Base-by-base conservation (phyloP, 2,113 vertebrate species). In the Notothenia coriiceps region DNA sequence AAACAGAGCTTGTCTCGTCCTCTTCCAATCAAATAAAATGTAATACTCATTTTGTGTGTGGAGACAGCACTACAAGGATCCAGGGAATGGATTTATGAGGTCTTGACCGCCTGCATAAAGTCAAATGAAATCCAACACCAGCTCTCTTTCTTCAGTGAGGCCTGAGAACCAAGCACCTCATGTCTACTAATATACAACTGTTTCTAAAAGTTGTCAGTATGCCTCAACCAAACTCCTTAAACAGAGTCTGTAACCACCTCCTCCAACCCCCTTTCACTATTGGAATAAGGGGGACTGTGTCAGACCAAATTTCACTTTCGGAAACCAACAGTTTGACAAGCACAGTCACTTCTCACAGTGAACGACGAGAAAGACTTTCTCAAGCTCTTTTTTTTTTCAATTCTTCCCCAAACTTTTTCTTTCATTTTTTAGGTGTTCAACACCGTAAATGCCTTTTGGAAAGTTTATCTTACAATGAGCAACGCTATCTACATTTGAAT, bases 1-100 rank as follows among this genome's bases (percentile, higher is more conserved):
- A 29, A 60, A 54, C 14, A 13, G 57, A 84, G 49, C 59, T 59
- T 7, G 69, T 74, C 35, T 75, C n/a, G 22, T 69, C 40, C 29
- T 52, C 43, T 52, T 84, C 29, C 61, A 77, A 77, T 83, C 29
- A 54, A 51, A 66, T 64, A 66, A 63, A 70, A 33, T 70, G 54
- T 43, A 79, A 61, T 75, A 56, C n/a, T 79, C 77, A 52, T 79
- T 79, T 4, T 66, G 64, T 78, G 62, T 69, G 51, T 71, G 80
- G 64, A 86, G 80, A 84, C 86, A 65, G 81, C 35, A 0, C 86
- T 82, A 85, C 71, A 77, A 82, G 86, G 82, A 87, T 46, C 80
- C 79, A 67, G 83, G 88, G 89, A 88, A 54, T 51, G 61, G 85
- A 83, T 93, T 92, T 90, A 91, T 81, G 85, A 92, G 78, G 76